These are phyloP conservation scores for Archips xylosteana DNA, from an alignment of 2,888 invertebrate genomes.

Conservation along the genomic window DNA sequence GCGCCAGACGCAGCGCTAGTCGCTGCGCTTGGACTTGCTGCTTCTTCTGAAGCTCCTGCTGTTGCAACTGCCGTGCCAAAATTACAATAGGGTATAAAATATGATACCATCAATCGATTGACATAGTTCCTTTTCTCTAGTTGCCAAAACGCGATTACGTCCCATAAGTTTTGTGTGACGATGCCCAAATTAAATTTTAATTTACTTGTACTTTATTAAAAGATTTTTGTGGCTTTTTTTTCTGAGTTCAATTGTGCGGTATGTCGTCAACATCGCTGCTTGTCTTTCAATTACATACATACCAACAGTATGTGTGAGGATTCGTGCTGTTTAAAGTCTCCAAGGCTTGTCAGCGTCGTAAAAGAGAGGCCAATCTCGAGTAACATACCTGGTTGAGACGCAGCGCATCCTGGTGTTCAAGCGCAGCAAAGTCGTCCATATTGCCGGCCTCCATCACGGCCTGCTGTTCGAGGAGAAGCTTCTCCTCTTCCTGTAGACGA, in stretches of 20 bases:
- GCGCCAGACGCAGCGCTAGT: constrained; percentile 45
- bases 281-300: background rate
- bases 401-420: constrained; percentile 73
- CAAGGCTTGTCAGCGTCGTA: background rate
- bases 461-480: constrained; percentile 90
- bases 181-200: too few relatives aligned
- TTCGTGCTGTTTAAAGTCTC: too few relatives aligned
- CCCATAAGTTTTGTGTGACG: too few relatives aligned
- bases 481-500: constrained; percentile 88
- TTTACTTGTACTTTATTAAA: too few relatives aligned
- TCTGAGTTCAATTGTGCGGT: too few relatives aligned
- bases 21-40: constrained; percentile 46
- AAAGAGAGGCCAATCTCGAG: background rate
- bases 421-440: constrained; percentile 70
- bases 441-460: constrained; percentile 87
- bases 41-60: constrained; percentile 68
- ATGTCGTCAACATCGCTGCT: too few relatives aligned
- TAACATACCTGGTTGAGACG: constrained; percentile 69
- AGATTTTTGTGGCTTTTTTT: too few relatives aligned
- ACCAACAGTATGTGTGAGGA: background rate
- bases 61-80: constrained; percentile 62
- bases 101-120: too few relatives aligned
- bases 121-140: too few relatives aligned
- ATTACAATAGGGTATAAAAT: too few relatives aligned
- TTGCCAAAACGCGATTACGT: too few relatives aligned